Evolutionary conservation across 1,140 invertebrate genomes (phyloP).

Genomic region (Drosophila nikananu): DNA sequence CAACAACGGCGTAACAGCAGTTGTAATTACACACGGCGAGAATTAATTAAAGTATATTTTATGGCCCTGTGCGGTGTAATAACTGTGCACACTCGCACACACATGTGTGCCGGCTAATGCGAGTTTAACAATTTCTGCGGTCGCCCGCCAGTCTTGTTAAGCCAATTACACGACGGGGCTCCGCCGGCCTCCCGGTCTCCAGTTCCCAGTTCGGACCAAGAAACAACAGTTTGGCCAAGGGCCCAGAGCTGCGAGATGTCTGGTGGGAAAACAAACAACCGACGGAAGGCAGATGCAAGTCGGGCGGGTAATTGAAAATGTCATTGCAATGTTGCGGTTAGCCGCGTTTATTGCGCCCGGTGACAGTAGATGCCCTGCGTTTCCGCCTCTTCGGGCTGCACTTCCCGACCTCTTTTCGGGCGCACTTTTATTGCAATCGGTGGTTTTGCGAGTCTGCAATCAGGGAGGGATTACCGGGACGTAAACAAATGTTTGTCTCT

Average conservation of each 20-base stretch:
- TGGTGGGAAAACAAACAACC: constrained; percentile 69
- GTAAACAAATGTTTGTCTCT: constrained; percentile 59
- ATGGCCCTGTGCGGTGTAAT: constrained; percentile 61
- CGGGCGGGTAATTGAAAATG: constrained; percentile 56
- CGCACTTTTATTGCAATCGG: constrained; percentile 1
- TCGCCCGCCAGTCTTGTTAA: constrained; percentile 71
- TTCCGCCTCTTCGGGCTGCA: constrained; percentile 9
- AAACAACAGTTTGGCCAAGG: constrained; percentile 2
- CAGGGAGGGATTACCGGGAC: constrained; percentile 54
- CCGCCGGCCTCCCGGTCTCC: constrained; percentile 18
- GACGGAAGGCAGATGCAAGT: constrained; percentile 9
- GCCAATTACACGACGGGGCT: constrained; percentile 69
- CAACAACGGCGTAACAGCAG: constrained; percentile 13
- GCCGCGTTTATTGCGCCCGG: constrained; percentile 14
- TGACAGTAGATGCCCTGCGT: constrained; percentile 4
- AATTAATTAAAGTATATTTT: constrained; percentile 81
- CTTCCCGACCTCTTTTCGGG: constrained; percentile 31
- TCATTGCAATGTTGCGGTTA: constrained; percentile 66
- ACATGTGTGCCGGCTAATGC: constrained; percentile 55
- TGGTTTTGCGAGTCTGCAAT: constrained; percentile 27
- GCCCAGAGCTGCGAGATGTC: constrained; percentile 47
- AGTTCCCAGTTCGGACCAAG: constrained; percentile 1
- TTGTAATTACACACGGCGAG: constrained; percentile 63
- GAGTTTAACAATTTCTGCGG: constrained; percentile 73
- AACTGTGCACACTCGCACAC: constrained; percentile 57